Evolutionary conservation across 1,140 invertebrate genomes (phyloP).

Genomic region (Tigriopus japonicus): DNA sequence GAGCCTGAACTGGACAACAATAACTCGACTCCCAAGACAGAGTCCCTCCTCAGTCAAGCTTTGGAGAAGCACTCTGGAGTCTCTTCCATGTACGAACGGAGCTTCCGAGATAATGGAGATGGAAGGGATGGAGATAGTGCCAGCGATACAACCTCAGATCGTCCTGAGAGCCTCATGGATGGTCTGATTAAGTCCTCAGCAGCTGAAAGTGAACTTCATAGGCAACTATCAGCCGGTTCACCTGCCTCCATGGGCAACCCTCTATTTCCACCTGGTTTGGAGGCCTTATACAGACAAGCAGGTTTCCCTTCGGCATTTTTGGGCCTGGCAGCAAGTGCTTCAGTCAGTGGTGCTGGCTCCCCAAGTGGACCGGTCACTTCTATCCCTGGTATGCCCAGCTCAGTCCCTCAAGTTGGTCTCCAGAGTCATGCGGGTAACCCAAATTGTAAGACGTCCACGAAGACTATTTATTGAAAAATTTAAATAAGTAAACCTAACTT

Average conservation of each 20-base stretch:
- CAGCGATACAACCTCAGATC: not conserved
- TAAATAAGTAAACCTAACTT: too few relatives aligned
- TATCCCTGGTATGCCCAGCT: not conserved
- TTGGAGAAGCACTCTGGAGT: too few relatives aligned
- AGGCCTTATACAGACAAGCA: conserved; percentile 14
- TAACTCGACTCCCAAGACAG: not conserved
- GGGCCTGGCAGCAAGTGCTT: not conserved
- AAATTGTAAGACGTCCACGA: conserved; percentile 6
- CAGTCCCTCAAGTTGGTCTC: conserved; percentile 1
- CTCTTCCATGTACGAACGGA: too few relatives aligned
- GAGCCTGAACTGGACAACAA: too few relatives aligned
- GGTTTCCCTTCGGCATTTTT: conserved; percentile 13
- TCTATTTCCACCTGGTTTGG: conserved; percentile 12
- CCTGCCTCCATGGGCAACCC: not conserved
- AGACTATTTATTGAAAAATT: too few relatives aligned
- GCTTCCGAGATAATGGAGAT: not conserved
- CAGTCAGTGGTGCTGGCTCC: not conserved
- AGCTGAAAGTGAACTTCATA: too few relatives aligned
- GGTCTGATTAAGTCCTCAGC: not conserved
- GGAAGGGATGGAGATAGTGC: not conserved
- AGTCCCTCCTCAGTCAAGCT: conserved; percentile 13
- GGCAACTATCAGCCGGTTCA: not conserved
- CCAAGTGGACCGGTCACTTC: not conserved
- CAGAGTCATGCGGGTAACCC: conserved; percentile 14
- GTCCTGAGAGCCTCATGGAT: conserved; percentile 2